Base-by-base conservation (phyloP, 2,888 invertebrate genomes). In the Macrosoma leucophasiata region DNA sequence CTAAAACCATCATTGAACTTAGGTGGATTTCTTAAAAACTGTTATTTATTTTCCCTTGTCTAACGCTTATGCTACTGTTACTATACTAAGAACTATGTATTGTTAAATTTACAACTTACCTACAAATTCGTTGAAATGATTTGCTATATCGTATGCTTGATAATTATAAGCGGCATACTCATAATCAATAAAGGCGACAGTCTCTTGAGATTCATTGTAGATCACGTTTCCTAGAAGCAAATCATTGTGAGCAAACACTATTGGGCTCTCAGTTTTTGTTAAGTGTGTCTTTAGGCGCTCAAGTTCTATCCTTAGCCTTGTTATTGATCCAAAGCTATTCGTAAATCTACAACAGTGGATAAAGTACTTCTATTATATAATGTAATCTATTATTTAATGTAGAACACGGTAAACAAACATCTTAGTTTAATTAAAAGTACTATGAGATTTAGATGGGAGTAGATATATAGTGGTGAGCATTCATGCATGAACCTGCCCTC, bases 231-330 rank as follows among this genome's bases (percentile, higher is more conserved):
- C 95, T 62, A 98, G 87, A 58, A 99, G 88, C 47, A 98, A 88
- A 87, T 99, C 99, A 84, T 99, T 99, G 86, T 99, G 99, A 71
- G 94, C 92, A 85, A 97, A 97, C 40, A 97, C 97, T 46, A 96
- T 74, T 21, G 93, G 93, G 85, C 89, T 93, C 51, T 87, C 77
- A 24, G 90, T 71, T 58, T 85, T 78, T 43, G 81, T 82, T 59
- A 96, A 82, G 49, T 84, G 86, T 28, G 78, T 76, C 65, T 90
- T 90, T 52, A 94, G 78, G 37, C 75, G 73, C 44, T 86, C 82
- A 61, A 92, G 89, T 70, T 95, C 94, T 50, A 87, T 77, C 64
- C 89, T 84, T 55, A 97, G 81, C 61, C 85, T 87, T 53, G 84
- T 76, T 72, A 90, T 87, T 36, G 91, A 87, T 58, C 88, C 87